Conservation (phyloP, 2,797 vertebrate species). For the Enteromius afrohamiltoni region DNA sequence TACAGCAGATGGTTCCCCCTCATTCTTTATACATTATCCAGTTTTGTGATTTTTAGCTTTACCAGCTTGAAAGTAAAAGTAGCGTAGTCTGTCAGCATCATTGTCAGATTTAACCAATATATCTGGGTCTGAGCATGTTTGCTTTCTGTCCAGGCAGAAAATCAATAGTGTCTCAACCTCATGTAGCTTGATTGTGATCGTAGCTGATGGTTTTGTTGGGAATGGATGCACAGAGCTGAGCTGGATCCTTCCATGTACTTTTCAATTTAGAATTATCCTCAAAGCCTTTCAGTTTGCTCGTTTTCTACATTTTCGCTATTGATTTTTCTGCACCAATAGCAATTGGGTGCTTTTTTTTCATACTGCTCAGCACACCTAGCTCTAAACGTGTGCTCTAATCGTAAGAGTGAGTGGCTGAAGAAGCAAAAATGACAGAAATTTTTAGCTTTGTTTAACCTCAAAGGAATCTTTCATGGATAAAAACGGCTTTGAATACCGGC, state of each 20-base stretch:
- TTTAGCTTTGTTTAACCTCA: constrained; percentile 53
- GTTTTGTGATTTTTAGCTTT: constrained; percentile 10
- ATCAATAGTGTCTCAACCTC: constrained; percentile 51
- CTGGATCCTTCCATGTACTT: constrained; percentile 37
- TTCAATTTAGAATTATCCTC: constrained; percentile 50
- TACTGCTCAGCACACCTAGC: constrained; percentile 60
- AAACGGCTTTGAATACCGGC: constrained; percentile 29
- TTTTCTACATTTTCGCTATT: constrained; percentile 55
- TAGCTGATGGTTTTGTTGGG: constrained; percentile 1
- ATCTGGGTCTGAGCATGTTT: constrained; percentile 13
- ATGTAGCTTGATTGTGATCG: constrained; percentile 48
- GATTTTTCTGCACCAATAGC: constrained; percentile 62
- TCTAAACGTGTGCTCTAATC: constrained; percentile 34
- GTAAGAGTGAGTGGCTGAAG: constrained; percentile 40
- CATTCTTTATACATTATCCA: constrained; percentile 9
- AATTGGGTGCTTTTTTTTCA: constrained; percentile 58
- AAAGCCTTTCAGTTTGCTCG: constrained; percentile 39
- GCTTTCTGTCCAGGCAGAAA: constrained; percentile 46
- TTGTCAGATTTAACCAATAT: constrained; percentile 51
- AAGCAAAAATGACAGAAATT: constrained; percentile 37
- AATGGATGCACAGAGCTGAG: neutral
- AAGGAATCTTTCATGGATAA: constrained; percentile 22
- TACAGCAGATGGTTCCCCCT: constrained; percentile 14
- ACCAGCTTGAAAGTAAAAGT: neutral
- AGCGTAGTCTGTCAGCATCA: constrained; percentile 39